phyloP scores from a whole-genome alignment of 2,888 invertebrate species.

The Tuta absoluta region DNA sequence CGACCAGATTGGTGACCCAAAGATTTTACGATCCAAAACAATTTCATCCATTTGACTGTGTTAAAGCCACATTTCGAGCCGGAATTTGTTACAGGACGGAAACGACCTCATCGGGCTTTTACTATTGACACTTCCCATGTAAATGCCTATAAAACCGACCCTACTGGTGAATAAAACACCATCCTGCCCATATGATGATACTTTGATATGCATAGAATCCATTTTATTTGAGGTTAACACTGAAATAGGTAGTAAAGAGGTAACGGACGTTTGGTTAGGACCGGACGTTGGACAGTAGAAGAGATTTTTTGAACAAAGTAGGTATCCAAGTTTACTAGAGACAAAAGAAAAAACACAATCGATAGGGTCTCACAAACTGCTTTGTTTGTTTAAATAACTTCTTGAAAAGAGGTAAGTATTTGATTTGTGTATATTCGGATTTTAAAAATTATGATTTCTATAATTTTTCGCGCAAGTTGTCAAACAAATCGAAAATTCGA shows the following conservation, averaged over 20 bases:
- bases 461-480: too few species aligned
- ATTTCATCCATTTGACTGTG: conserved; percentile 29
- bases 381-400: too few species aligned
- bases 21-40: conserved; percentile 14
- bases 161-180: conserved; percentile 68
- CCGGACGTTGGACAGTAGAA: conserved; percentile 15
- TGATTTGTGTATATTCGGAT: too few species aligned
- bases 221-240: conserved; percentile 72
- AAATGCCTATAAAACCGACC: conserved; percentile 69
- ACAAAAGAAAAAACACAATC: too few species aligned
- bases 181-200: conserved; percentile 70
- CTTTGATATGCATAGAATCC: conserved; percentile 78
- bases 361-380: too few species aligned
- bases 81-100: conserved; percentile 45
- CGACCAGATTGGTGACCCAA: neutral
- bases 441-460: too few species aligned
- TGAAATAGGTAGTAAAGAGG: conserved; percentile 58
- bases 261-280: conserved; percentile 31
- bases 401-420: too few species aligned
- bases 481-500: too few species aligned
- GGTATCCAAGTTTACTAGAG: neutral
- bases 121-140: conserved; percentile 71
- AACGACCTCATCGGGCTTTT: conserved; percentile 62
- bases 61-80: conserved; percentile 38
- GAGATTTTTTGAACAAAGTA: neutral